Base-by-base conservation (phyloP, 2,888 invertebrate genomes). In the Epistrophella euchroma region DNA sequence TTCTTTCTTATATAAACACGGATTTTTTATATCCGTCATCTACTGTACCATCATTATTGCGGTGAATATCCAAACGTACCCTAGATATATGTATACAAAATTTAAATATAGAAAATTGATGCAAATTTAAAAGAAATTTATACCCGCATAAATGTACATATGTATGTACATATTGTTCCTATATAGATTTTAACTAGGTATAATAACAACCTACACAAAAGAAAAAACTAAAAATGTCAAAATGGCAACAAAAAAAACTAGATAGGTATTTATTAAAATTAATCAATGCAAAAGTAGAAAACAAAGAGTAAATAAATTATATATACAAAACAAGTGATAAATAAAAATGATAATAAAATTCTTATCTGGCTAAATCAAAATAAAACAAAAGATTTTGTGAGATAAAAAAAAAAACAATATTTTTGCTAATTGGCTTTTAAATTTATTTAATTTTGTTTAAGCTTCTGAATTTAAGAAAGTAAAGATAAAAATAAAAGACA, bases 311-410 rank as follows among this genome's bases (percentile, higher is more conserved):
- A n/a, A 15, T 3, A 52, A 52, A 52, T 52, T 52, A 28, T 15
- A 52, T 4, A 52, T 52, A 28, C 52, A 52, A 52, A 52, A 52
- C 22, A 52, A 52, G 25, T 28, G 9, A 52, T 52, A 28, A 52
- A 28, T 52, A 28, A 15, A 15, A 25, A 15, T 25, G 25, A 25
- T 11, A 13, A 22, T 19, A 17, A 10, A 50, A 15, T 52, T 9
- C 22, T 52, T 25, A 25, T 25, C 17, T 43, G 15, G n/a, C 25
- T 52, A n/a, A 52, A 52, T 7, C 22, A 22, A 52, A 52, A 52
- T 22, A 50, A 50, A 47, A 19, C 4, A 4, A 19, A 50, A 4
- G 11, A 6, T 25, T 52, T 52, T n/a, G 3, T 9, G 28, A 15
- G 15, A 52, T 28, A 4, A 50, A 52, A 25, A 52, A 25, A 22